Conservation (phyloP, 2,797 vertebrate genomes). For the Pteronotus mesoamericanus region DNA sequence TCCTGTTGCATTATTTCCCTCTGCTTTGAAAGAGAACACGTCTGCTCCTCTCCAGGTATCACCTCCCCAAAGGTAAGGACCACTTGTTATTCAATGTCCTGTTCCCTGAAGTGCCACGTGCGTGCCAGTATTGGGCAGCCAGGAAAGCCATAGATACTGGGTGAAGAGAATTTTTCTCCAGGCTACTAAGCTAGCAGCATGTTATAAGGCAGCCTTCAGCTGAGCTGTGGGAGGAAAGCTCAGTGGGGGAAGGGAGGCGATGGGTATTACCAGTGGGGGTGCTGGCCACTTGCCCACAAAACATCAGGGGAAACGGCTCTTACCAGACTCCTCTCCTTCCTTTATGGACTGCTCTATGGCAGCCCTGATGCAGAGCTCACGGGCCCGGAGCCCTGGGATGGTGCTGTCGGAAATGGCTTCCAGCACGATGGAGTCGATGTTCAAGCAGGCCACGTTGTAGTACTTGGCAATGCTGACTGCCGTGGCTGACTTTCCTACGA, state of each 20-base stretch:
- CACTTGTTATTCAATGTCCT: not conserved
- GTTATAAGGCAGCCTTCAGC: not conserved
- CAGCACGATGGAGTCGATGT: slow-evolving; percentile 84
- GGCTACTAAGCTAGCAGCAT: not conserved
- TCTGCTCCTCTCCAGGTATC: not conserved
- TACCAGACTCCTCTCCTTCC: slow-evolving; percentile 80
- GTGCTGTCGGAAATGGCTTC: slow-evolving; percentile 82
- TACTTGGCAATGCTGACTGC: slow-evolving; percentile 82
- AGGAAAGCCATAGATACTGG: not conserved
- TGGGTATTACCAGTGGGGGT: not conserved
- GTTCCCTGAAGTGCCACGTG: not conserved
- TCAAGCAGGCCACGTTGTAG: slow-evolving; percentile 84
- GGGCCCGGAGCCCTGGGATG: slow-evolving; percentile 80
- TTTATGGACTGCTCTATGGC: slow-evolving; percentile 75
- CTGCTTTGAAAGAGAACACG: not conserved
- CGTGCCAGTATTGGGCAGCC: not conserved
- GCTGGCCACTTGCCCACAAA: not conserved
- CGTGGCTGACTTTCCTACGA: slow-evolving; percentile 83
- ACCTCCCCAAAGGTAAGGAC: not conserved
- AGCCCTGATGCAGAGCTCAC: slow-evolving; percentile 83
- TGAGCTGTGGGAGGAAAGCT: not conserved
- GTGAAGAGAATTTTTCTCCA: not conserved
- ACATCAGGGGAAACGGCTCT: slow-evolving; percentile 35
- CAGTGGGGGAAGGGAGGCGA: not conserved
- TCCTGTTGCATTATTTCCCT: not conserved